Base-by-base conservation (phyloP, 2,113 vertebrate species). In the Trochalopteron elliotii region DNA sequence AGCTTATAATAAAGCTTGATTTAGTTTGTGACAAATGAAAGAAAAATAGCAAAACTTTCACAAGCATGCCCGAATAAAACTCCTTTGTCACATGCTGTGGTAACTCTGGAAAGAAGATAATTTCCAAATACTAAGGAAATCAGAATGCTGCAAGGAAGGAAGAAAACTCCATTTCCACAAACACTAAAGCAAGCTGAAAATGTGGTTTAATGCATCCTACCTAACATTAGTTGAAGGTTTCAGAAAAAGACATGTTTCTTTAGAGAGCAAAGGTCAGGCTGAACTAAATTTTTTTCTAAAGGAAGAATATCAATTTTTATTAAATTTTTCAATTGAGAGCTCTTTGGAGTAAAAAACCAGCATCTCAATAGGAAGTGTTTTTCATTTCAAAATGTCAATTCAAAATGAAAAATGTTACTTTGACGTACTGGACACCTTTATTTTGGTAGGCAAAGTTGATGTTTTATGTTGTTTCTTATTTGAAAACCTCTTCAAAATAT, bases 371-470 rank as follows among this genome's bases (percentile, higher is more conserved):
- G 31, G 53, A 91, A 80, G 33, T 24, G 9, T 3, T 84, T 86
- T 90, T 70, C 1, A 67, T 78, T 90, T 86, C 33, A 63, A 90
- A 89, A 84, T 27, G 25, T 53, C 55, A 75, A 57, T 61, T 69
- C 31, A 39, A 82, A 96, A 70, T 90, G n/a, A 86, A 67, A 96
- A 86, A 24, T 28, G 10, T 63, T 90, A 31, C 56, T 70, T 31
- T 86, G 75, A 83, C 12, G 22, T 39, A 85, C 21, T 18, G 6
- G 44, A 49, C 15, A 76, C 25, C n/a, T 79, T 92, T 63, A 52
- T 70, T 93, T 92, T 84, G 40, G 55, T 55, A 65, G 39, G 39
- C 4, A 92, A 22, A 7, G 14, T 20, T 81, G 71, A 49, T 4
- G 31, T 70, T 90, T 80, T 86, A 40, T 15, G 15, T 28, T 71